Conservation (phyloP, 2,797 vertebrate genomes). For the Cercopithecus mitis region DNA sequence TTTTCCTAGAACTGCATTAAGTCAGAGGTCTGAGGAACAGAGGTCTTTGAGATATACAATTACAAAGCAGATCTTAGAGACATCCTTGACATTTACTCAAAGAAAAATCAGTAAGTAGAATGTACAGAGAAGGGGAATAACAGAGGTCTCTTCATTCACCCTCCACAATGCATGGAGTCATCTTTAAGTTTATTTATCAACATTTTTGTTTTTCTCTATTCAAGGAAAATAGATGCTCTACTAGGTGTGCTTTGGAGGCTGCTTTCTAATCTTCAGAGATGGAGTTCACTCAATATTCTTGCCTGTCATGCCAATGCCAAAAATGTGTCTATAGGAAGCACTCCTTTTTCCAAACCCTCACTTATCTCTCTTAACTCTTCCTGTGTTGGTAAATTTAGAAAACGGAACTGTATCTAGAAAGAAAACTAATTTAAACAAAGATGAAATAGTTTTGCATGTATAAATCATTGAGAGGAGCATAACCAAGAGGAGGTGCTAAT, state of each 20-base stretch:
- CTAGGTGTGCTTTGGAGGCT: not conserved
- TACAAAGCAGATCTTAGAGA: not conserved
- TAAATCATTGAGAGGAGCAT: not conserved
- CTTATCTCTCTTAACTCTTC: not conserved
- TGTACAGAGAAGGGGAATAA: not conserved
- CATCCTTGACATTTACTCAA: not conserved
- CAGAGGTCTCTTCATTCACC: not conserved
- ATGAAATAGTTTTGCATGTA: not conserved
- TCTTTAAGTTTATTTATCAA: not conserved
- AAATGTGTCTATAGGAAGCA: not conserved
- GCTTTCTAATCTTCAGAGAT: not conserved
- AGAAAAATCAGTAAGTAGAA: not conserved
- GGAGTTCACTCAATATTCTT: not conserved
- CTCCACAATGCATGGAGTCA: no score
- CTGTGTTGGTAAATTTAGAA: not conserved
- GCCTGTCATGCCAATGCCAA: not conserved
- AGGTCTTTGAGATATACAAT: not conserved
- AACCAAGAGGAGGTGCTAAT: not conserved
- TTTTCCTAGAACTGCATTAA: not conserved
- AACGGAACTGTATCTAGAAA: not conserved
- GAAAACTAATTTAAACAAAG: slow-evolving; percentile 11
- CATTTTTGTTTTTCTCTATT: not conserved
- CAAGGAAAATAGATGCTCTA: not conserved
- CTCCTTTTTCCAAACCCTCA: not conserved
- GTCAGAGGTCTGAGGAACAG: not conserved